Evolutionary conservation across 2,888 invertebrate genomes (phyloP).

Genomic region (Bugula neritina): DNA sequence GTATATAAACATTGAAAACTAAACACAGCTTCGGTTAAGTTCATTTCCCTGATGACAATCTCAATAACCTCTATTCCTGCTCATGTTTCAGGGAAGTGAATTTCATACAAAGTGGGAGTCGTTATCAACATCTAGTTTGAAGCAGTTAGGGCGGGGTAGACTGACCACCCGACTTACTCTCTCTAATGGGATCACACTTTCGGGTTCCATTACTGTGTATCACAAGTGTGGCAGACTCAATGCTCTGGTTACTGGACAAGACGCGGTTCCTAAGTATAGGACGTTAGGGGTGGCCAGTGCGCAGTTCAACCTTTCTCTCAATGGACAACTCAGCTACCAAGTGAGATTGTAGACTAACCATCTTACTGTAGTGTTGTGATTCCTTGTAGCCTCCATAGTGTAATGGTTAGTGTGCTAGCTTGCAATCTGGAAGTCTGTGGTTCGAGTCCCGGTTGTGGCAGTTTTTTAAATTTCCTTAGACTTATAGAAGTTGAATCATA

Average conservation of each 20-base stretch:
- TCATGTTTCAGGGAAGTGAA: constrained; percentile 22
- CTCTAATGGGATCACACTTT: not conserved
- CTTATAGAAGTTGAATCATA: too few relatives aligned
- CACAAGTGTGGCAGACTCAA: not conserved
- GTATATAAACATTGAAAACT: not conserved
- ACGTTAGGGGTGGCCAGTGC: constrained; percentile 15
- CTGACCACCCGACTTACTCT: constrained; percentile 34
- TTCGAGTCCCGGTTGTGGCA: too few relatives aligned
- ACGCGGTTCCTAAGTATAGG: not conserved
- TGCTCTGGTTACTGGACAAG: constrained; percentile 4
- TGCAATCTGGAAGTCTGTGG: too few relatives aligned
- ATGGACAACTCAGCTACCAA: not conserved
- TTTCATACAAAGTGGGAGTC: constrained; percentile 31
- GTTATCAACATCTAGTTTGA: constrained; percentile 34
- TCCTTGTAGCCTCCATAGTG: too few relatives aligned
- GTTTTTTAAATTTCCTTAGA: too few relatives aligned
- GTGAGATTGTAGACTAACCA: too few relatives aligned
- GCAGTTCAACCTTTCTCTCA: not conserved
- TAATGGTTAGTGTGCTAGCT: too few relatives aligned
- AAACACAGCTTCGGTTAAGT: too few relatives aligned
- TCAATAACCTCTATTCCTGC: too few relatives aligned
- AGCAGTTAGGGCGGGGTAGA: constrained; percentile 37
- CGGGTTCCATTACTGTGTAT: not conserved
- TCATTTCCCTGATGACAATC: too few relatives aligned
- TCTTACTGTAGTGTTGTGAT: too few relatives aligned